Base-by-base conservation (phyloP, 2,797 vertebrate genomes). In the Pipistrellus pygmaeus region DNA sequence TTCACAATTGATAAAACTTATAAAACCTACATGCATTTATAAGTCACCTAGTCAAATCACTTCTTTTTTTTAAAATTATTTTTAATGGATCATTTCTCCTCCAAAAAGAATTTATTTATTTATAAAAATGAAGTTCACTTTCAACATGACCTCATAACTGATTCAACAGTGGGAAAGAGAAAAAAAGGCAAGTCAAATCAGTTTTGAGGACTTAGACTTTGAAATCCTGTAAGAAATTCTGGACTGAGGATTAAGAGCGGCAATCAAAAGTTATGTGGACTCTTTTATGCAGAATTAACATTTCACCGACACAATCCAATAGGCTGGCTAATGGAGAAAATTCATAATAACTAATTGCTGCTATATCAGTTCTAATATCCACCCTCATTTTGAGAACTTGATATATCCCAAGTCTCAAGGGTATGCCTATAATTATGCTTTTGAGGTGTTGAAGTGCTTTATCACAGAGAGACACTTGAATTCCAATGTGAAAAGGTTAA, bases 391-490 rank as follows among this genome's bases (percentile, higher is more conserved):
- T 64, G 87, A 90, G 91, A 93, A 87, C 64, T 91, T 90, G 91
- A 94, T 96, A 82, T 91, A 93, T 83, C 66, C 90, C 55, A 60
- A 44, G 66, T 96, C 96, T 96, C 95, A 93, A 95, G 91, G 88
- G 90, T 93, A 95, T 94, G 88, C 57, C 68, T 91, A 38, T 96
- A 96, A 97, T 97, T 97, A 97, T 30, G 78, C 87, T 97, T 97
- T 95, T 93, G 96, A 97, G 96, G 91, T 95, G 38, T 72, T 97
- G 93, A 96, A 97, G 94, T 94, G 83, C 90, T 96, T 97, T 97
- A 95, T 97, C 96, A 96, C 85, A 93, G 91, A 96, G 57, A 95
- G 96, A 97, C 93, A 94, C 94, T 97, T 97, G 96, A 97, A 97
- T 90, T 96, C 88, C 85, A 85, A 51, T 81, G 93, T 97, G 95